A percentile compares a stretch with the other conserved stretches of the same genome.
phyloP scores from a whole-genome alignment of 2,113 vertebrate species.

The Eolophus roseicapilla region DNA sequence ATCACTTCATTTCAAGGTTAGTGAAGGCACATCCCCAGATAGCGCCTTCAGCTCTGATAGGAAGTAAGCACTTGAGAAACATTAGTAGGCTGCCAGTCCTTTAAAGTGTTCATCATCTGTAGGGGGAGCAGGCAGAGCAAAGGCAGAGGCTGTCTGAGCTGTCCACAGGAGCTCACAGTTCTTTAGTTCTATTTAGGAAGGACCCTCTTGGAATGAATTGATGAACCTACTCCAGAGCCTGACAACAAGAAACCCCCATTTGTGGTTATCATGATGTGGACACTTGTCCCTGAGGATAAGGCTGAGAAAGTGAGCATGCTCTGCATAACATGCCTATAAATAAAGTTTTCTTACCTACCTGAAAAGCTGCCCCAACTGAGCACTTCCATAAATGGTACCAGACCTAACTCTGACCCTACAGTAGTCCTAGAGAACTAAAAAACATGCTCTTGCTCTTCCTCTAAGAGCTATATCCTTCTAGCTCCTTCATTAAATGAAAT shows the following conservation, averaged over 20 bases:
- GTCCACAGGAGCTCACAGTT: background rate
- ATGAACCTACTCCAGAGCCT: background rate
- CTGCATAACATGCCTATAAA: background rate
- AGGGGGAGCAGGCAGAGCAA: background rate
- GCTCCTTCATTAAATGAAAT: background rate
- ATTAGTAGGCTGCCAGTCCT: background rate
- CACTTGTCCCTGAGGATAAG: background rate
- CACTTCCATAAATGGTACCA: background rate
- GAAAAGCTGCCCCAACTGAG: background rate
- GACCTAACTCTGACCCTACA: background rate
- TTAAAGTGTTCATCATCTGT: background rate
- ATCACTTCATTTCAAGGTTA: background rate
- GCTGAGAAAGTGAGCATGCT: background rate
- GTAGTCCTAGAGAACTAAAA: background rate
- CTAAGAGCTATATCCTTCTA: background rate
- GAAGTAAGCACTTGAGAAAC: slow-evolving; percentile 9
- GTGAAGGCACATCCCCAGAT: background rate
- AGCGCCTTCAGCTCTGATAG: background rate
- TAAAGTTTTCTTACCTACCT: background rate
- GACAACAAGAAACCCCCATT: background rate
- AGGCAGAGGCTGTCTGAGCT: background rate
- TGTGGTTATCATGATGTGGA: background rate
- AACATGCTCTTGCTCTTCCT: background rate
- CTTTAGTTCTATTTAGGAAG: background rate
- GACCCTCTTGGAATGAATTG: background rate